phyloP scores from a whole-genome alignment of 2,113 vertebrate genomes.

The Carlito syrichta region DNA sequence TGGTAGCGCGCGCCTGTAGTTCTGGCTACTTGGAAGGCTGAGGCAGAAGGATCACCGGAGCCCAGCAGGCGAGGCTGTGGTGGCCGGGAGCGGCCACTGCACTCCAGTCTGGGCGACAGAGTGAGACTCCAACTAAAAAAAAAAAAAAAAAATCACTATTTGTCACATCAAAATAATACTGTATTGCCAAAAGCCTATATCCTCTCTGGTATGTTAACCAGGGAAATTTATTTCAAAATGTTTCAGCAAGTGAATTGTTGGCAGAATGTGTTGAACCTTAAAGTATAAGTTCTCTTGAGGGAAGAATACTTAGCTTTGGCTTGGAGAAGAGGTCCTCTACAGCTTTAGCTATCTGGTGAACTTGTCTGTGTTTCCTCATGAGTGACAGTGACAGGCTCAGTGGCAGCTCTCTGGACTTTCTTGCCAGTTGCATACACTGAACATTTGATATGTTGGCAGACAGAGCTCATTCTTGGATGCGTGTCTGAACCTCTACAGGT shows the following conservation, averaged over 20 bases:
- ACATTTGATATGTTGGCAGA: slow-evolving; percentile 67
- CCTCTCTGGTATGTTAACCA: neutral
- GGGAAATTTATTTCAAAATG: slow-evolving; percentile 3
- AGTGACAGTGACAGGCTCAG: slow-evolving; percentile 60
- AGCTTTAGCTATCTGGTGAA: slow-evolving; percentile 27
- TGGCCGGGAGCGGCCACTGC: no score
- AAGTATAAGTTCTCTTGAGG: neutral
- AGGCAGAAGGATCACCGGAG: no score
- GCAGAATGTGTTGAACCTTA: neutral
- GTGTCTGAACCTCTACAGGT: slow-evolving; percentile 73
- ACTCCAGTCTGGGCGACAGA: no score
- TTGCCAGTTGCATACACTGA: slow-evolving; percentile 61
- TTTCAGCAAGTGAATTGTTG: slow-evolving; percentile 21
- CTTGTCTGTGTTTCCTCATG: slow-evolving; percentile 65
- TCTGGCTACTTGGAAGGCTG: no score
- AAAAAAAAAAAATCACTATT: no score
- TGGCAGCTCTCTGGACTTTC: slow-evolving; percentile 61
- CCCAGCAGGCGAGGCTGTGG: no score
- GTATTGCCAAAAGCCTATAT: neutral
- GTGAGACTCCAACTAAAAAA: no score
- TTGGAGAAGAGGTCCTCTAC: slow-evolving; percentile 1
- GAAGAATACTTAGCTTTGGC: slow-evolving; percentile 19
- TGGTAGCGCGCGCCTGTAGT: no score
- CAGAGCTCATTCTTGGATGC: slow-evolving; percentile 67
- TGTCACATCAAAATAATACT: slow-evolving; percentile 4